Percentiles rank a stretch among this genome's conserved stretches.
These are phyloP conservation scores for Scartelaos histophorus DNA, from an alignment of 2,113 vertebrate genomes.

Conservation along the genomic window DNA sequence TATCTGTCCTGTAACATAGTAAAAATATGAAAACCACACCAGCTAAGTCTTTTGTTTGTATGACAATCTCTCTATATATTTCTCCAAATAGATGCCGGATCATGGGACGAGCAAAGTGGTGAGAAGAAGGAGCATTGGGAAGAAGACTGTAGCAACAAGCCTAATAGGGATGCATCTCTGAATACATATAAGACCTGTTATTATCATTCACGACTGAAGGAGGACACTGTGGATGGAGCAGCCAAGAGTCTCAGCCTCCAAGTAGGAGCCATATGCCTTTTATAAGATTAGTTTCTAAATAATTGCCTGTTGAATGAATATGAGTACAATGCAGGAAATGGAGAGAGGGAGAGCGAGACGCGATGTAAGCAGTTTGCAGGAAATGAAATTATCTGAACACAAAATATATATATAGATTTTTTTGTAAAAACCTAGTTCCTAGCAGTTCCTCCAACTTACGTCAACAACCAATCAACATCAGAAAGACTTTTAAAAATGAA, in stretches of 20 bases:
- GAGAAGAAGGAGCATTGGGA: conserved; percentile 22
- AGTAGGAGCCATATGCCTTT: conserved; percentile 69
- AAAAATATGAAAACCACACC: conserved; percentile 11
- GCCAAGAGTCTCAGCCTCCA: conserved; percentile 71
- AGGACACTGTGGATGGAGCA: conserved; percentile 33
- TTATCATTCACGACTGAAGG: conserved; percentile 13
- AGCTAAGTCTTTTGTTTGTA: background rate
- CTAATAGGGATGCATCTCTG: conserved; percentile 5
- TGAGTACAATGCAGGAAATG: background rate
- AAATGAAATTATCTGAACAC: background rate
- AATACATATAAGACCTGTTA: conserved; percentile 12
- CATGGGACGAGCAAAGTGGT: conserved; percentile 20
- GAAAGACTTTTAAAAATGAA: background rate
- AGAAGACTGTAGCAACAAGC: conserved; percentile 10
- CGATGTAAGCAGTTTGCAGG: background rate
- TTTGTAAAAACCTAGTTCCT: background rate
- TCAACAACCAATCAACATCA: background rate
- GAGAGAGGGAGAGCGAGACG: background rate
- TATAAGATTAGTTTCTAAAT: conserved; percentile 6
- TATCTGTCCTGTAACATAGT: conserved; percentile 10
- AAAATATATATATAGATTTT: background rate
- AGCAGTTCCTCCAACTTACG: background rate
- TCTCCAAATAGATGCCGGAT: conserved; percentile 35
- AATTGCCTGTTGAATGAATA: background rate
- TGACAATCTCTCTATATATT: conserved; percentile 10